Percentiles rank a stretch among this genome's conserved stretches.
phyloP scores from a whole-genome alignment of 2,113 vertebrate genomes.

The Mohoua ochrocephala region DNA sequence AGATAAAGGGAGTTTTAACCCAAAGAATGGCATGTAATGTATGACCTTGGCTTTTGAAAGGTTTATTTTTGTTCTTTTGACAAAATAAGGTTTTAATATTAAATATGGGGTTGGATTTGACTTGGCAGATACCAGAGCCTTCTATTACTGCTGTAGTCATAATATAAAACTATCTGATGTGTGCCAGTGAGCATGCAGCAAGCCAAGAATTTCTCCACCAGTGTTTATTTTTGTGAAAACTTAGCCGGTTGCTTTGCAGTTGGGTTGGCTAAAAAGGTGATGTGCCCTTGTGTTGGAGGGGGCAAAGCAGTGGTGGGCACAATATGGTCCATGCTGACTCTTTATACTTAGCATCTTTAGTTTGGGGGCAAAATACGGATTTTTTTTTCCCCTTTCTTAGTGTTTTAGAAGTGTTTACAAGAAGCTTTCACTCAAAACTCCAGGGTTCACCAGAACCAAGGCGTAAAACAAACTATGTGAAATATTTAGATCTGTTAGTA shows the following conservation, averaged over 20 bases:
- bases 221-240: constrained; percentile 24
- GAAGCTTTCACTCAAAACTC: not conserved
- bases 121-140: constrained; percentile 43
- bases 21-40: not conserved
- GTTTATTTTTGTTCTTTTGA: constrained; percentile 40
- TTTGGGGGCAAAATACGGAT: not conserved
- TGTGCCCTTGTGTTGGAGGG: not conserved
- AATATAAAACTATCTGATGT: constrained; percentile 22
- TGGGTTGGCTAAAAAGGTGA: not conserved
- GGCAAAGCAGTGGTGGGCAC: not conserved
- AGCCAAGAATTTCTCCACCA: constrained; percentile 23
- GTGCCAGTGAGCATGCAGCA: not conserved
- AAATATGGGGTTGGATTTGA: constrained; percentile 24
- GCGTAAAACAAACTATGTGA: not conserved
- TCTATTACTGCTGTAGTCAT: constrained; percentile 30
- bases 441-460: not conserved
- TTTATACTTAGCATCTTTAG: not conserved
- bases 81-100: constrained; percentile 51
- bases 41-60: constrained; percentile 20
- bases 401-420: not conserved
- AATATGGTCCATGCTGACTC: not conserved
- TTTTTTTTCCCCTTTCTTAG: not conserved
- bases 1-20: constrained; percentile 37
- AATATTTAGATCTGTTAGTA: not conserved
- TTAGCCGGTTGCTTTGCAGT: not conserved